These are phyloP conservation scores for Chaetorhynchus papuensis DNA, from an alignment of 2,113 vertebrate genomes.

Conservation along the genomic window DNA sequence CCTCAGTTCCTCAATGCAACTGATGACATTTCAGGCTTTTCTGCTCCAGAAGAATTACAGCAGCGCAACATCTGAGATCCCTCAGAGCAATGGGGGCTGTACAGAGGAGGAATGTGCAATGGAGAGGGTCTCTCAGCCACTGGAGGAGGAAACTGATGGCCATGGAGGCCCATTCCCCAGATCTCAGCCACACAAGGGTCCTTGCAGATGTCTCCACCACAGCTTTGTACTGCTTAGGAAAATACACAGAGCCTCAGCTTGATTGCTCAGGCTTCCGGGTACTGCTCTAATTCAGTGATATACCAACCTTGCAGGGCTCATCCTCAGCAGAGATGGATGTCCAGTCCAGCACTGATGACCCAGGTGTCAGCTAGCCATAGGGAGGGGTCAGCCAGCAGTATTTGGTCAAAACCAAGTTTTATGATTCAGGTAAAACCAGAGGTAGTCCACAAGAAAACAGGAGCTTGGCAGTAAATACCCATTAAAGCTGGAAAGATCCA, in stretches of 20 bases:
- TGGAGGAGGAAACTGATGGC: background rate
- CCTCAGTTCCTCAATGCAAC: background rate
- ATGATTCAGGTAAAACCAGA: background rate
- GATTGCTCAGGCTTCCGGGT: background rate
- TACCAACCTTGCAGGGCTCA: background rate
- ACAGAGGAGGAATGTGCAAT: background rate
- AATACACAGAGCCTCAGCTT: background rate
- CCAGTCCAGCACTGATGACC: background rate
- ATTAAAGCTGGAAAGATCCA: background rate
- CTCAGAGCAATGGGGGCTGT: accelerated
- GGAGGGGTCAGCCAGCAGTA: background rate
- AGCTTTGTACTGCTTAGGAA: background rate
- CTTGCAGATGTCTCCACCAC: background rate
- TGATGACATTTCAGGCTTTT: background rate
- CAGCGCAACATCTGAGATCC: background rate
- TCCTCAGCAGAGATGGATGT: background rate
- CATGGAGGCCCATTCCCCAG: background rate
- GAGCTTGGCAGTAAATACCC: background rate
- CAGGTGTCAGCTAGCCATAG: background rate
- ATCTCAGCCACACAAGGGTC: background rate
- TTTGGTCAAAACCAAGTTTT: background rate
- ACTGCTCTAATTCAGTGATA: background rate
- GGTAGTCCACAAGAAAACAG: background rate
- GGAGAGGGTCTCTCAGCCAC: background rate
- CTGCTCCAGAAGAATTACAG: background rate